Evolutionary conservation across 2,888 invertebrate genomes (phyloP).

Genomic region (Strigamia crassipes): DNA sequence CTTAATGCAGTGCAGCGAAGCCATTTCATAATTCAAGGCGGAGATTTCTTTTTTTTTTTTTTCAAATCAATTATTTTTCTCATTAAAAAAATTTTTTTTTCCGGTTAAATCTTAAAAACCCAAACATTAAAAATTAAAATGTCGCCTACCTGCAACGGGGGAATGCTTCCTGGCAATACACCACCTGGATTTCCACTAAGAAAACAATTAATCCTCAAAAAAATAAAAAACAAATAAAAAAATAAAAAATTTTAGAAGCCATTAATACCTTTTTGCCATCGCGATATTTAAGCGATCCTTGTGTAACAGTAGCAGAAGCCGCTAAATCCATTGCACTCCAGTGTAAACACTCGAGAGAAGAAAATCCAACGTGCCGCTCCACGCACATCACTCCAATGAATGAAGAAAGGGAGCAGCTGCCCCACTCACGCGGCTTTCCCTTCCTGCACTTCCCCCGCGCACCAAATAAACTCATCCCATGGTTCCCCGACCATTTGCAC

Average conservation of each 20-base stretch:
- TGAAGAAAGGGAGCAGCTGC: background rate
- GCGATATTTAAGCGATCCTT: constrained; percentile 57
- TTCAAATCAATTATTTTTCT: no score
- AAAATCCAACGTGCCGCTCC: background rate
- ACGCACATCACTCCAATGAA: constrained; percentile 12
- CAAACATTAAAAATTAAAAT: background rate
- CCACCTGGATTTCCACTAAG: constrained; percentile 18
- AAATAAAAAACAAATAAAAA: background rate
- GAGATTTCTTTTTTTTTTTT: no score
- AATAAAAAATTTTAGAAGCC: background rate
- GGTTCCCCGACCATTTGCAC: background rate
- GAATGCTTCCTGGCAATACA: constrained; percentile 10
- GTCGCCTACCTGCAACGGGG: background rate
- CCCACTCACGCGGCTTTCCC: background rate
- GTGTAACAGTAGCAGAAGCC: constrained; percentile 55
- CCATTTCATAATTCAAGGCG: background rate
- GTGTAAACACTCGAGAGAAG: background rate
- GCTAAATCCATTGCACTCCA: constrained; percentile 16
- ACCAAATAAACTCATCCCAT: background rate
- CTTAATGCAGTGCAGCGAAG: no score
- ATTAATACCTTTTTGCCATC: constrained; percentile 57
- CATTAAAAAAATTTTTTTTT: no score
- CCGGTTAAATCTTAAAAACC: background rate
- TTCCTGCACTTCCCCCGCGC: background rate
- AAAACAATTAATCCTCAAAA: background rate